Conservation (phyloP, 2,113 vertebrate species). For the Paradoxurus hermaphroditus region DNA sequence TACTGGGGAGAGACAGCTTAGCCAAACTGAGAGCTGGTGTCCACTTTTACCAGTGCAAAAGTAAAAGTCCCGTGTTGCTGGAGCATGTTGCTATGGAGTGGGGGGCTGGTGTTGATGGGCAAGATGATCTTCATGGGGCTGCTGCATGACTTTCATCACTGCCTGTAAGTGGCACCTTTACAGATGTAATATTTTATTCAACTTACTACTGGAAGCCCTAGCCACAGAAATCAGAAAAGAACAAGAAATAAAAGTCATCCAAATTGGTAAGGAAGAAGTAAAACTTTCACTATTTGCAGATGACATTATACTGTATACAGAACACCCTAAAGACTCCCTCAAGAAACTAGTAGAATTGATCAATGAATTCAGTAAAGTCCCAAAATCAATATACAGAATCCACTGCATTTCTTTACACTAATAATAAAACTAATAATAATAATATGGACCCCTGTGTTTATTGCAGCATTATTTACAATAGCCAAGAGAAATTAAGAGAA, state of each 20-base stretch:
- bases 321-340: neutral
- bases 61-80: neutral
- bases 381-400: neutral
- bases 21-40: neutral
- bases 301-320: neutral
- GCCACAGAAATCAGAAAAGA: neutral
- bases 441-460: no score
- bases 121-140: neutral
- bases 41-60: neutral
- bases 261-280: neutral
- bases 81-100: neutral
- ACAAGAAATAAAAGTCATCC: neutral
- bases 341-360: neutral
- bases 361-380: neutral
- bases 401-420: neutral
- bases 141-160: neutral
- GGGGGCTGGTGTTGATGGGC: neutral
- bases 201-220: neutral
- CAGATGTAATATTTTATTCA: neutral
- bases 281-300: neutral
- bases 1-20: neutral
- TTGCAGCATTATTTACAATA: no score
- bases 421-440: no score
- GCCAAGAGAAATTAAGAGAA: neutral
- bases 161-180: neutral